Conservation (phyloP, 2,888 invertebrate species). For the Parasteatoda lunata region DNA sequence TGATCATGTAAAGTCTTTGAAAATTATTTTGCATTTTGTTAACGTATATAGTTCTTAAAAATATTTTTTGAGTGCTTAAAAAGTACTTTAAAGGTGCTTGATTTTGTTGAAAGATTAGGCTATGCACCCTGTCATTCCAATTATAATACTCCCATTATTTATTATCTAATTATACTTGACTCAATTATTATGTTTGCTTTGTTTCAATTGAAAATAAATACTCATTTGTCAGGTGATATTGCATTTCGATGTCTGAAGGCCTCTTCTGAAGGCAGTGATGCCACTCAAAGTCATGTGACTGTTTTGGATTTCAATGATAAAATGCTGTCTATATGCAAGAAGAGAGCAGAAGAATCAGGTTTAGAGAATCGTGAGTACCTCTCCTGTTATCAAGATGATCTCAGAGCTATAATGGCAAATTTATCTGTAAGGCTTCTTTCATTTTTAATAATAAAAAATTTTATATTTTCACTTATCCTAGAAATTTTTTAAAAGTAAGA, state of each 20-base stretch:
- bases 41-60: too few relatives aligned
- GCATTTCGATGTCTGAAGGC: slow-evolving; percentile 84
- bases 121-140: not conserved
- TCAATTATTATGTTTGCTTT: not conserved
- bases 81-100: too few relatives aligned
- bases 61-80: too few relatives aligned
- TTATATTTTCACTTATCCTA: too few relatives aligned
- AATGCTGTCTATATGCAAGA: slow-evolving; percentile 94
- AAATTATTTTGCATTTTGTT: too few relatives aligned
- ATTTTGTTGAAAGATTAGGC: too few relatives aligned
- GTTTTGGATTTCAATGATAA: slow-evolving; percentile 89
- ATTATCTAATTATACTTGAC: not conserved
- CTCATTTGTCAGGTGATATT: slow-evolving; percentile 84
- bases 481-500: too few relatives aligned
- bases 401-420: too few relatives aligned
- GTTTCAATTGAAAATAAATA: not conserved
- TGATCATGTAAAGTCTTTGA: too few relatives aligned
- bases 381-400: not conserved
- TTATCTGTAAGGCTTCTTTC: too few relatives aligned
- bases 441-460: too few relatives aligned
- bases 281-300: slow-evolving; percentile 73
- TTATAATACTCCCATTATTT: not conserved
- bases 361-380: slow-evolving; percentile 73
- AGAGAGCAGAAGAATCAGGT: slow-evolving; percentile 80
- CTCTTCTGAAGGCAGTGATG: not conserved